phyloP scores from a whole-genome alignment of 2,113 vertebrate genomes.

The Gymnocephalus cernua region DNA sequence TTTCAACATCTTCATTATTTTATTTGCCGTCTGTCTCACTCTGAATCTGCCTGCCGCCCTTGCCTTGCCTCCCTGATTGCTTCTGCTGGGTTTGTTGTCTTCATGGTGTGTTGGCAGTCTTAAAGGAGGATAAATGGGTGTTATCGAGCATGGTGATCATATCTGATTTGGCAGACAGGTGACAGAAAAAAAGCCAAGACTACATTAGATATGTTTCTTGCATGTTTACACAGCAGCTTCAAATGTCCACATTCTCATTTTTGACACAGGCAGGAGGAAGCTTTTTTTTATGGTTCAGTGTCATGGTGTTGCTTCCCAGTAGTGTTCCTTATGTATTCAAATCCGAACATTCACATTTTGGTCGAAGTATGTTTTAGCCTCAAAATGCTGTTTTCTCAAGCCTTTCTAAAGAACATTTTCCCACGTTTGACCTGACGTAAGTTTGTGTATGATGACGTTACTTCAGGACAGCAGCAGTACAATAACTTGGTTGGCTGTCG shows the following conservation, averaged over 20 bases:
- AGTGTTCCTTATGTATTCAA: too few species aligned
- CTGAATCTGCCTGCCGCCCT: neutral
- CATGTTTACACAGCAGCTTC: neutral
- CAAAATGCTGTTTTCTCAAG: too few species aligned
- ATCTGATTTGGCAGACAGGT: slow-evolving; percentile 74
- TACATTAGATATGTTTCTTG: neutral
- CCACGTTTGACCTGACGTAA: too few species aligned
- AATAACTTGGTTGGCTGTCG: too few species aligned
- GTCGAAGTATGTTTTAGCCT: too few species aligned
- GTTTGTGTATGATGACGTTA: too few species aligned
- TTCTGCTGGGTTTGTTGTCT: slow-evolving; percentile 69
- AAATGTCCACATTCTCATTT: neutral
- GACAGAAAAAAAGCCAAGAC: slow-evolving; percentile 41
- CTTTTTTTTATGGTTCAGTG: too few species aligned
- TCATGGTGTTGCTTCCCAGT: too few species aligned
- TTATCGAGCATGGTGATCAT: slow-evolving; percentile 68
- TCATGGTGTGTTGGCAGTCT: slow-evolving; percentile 66
- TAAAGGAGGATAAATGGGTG: slow-evolving; percentile 58
- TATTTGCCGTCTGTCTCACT: neutral
- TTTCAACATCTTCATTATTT: slow-evolving; percentile 9
- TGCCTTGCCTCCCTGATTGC: neutral
- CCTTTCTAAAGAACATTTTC: too few species aligned
- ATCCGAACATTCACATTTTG: too few species aligned
- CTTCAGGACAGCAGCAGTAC: too few species aligned
- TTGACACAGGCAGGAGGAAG: neutral